These are phyloP conservation scores for Ceriagrion tenellum DNA, from an alignment of 2,888 invertebrate genomes.

Conservation along the genomic window DNA sequence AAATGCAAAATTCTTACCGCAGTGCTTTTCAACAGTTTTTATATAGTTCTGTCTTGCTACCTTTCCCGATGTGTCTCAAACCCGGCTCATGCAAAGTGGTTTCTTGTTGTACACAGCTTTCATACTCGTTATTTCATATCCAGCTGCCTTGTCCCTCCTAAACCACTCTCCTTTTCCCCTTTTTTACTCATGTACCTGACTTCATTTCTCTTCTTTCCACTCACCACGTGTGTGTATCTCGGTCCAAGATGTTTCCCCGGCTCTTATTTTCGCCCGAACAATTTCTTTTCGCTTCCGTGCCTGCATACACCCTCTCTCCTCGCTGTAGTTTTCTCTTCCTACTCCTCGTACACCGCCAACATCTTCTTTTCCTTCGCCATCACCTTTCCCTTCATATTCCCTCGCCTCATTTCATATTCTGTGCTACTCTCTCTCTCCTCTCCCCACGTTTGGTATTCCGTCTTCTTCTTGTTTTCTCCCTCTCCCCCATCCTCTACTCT, in stretches of 20 bases:
- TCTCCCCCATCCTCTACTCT: background rate
- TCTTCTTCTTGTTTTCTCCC: background rate
- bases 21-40: too few species aligned
- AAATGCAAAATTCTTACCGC: too few species aligned
- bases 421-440: background rate
- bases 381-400: background rate
- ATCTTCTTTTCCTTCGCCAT: background rate
- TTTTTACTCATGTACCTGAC: background rate
- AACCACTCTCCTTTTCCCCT: background rate
- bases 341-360: background rate
- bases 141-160: background rate
- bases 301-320: background rate
- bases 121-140: background rate
- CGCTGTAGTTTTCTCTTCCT: background rate
- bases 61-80: background rate
- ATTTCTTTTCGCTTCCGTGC: too few species aligned
- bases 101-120: background rate
- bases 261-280: background rate
- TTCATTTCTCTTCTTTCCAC: too few species aligned
- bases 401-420: background rate
- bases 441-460: background rate
- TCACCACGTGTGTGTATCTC: too few species aligned
- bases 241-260: background rate
- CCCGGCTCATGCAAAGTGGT: background rate
- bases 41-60: background rate